Percentiles rank a stretch among this genome's conserved stretches.
Conservation (phyloP, 2,888 invertebrate genomes). For the Tyria jacobaeae region DNA sequence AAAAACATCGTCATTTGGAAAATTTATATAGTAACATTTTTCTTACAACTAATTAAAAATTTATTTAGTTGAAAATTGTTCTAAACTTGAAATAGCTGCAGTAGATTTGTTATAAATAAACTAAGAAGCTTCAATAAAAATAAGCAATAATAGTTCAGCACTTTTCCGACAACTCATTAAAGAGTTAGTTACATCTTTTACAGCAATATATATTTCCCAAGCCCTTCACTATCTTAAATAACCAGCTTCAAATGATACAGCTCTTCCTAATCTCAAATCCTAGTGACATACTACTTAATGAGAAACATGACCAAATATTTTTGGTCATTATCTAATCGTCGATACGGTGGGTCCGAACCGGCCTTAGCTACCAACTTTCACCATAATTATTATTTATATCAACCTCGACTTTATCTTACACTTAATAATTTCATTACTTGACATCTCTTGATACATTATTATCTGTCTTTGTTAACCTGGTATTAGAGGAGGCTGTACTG, state of each 20-base stretch:
- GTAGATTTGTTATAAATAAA: not conserved
- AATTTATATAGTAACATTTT: too few species aligned
- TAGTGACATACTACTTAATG: constrained; percentile 56
- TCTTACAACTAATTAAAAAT: too few species aligned
- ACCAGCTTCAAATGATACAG: constrained; percentile 38
- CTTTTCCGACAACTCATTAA: constrained; percentile 42
- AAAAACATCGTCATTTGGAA: too few species aligned
- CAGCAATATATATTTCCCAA: constrained; percentile 26
- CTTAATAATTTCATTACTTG: constrained; percentile 63
- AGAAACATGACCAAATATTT: constrained; percentile 71
- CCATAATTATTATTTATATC: constrained; percentile 83
- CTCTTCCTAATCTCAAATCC: constrained; percentile 40
- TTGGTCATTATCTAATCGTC: constrained; percentile 63
- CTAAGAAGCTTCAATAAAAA: constrained; percentile 8
- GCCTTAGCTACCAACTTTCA: constrained; percentile 73
- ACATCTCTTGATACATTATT: constrained; percentile 53
- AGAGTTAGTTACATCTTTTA: constrained; percentile 28
- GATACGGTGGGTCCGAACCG: constrained; percentile 51
- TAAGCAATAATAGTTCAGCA: constrained; percentile 23
- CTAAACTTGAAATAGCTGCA: not conserved
- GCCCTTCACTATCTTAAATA: constrained; percentile 31
- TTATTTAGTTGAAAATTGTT: too few species aligned
- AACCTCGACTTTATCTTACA: constrained; percentile 65
- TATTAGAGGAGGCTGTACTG: constrained; percentile 29
- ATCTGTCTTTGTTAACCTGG: constrained; percentile 42